Base-by-base conservation (phyloP, 92 coral and sea anemone genomes). In the Siderastrea siderea region DNA sequence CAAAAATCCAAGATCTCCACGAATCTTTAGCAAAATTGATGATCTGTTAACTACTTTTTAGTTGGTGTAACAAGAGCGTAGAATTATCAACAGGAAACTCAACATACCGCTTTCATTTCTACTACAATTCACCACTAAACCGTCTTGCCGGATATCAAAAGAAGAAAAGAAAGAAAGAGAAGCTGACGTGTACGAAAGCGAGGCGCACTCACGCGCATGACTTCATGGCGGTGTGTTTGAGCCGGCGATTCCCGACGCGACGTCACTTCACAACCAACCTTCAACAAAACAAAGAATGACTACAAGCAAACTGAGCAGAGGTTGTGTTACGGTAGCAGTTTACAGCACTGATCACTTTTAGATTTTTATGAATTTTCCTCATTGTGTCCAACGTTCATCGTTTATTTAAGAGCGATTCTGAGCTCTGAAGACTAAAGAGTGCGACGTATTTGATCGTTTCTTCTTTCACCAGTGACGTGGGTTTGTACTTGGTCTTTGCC, bases 141-240 rank as follows among this genome's bases (percentile, higher is more conserved):
- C 77, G 62, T 53, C 83, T 63, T 64, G 82, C 78, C 67, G 66
- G 65, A 50, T 48, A 44, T 51, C 81, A 54, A 90, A 87, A 48
- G 38, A 62, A 54, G 83, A 86, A 93, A 79, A 77, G 82, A 86
- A 71, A 87, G 88, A 85, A 91, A 87, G 78, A 74, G 74, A 80
- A 4, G 95, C 80, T 95, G 98, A 95, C 96, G 98, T 95, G 98
- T 95, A 86, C 89, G 68, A 91, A 83, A 91, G 78, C 91, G 94
- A 91, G 94, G 94, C 94, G 52, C 51, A 54, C 3, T 16, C 26
- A 0, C 19, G 89, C 89, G 98, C 98, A 95, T 92, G 93, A 74
- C 75, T 79, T 26, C 44, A 46, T 79, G 89, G 76, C 86, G 94
- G 67, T 68, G 46, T 17, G 71, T 13, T 13, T 49, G 49, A 46